Conservation (phyloP, 64 coral and sea anemone species). For the Pachyseris speciosa region DNA sequence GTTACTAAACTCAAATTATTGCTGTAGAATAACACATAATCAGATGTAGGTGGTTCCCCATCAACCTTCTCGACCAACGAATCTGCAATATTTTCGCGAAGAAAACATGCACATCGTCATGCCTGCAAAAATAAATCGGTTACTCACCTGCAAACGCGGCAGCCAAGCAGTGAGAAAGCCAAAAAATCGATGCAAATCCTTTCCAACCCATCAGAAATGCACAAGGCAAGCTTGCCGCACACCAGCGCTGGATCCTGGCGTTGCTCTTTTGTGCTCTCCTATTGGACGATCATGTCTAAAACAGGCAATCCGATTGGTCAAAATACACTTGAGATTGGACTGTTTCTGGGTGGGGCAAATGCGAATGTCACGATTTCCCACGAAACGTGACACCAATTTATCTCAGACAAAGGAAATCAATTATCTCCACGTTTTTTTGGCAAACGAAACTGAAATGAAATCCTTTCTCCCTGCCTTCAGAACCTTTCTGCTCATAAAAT, state of each 20-base stretch:
- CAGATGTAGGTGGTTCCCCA: slow-evolving; percentile 1
- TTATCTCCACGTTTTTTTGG: too few species aligned
- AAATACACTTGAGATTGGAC: neutral
- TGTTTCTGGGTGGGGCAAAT: neutral
- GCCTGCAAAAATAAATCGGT: neutral
- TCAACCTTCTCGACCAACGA: too few species aligned
- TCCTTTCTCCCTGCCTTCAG: too few species aligned
- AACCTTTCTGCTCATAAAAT: too few species aligned
- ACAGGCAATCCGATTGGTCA: slow-evolving; percentile 11
- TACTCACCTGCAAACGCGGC: neutral
- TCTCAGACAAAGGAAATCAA: neutral
- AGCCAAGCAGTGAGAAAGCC: neutral
- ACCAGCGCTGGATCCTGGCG: too few species aligned
- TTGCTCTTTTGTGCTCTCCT: too few species aligned
- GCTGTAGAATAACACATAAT: neutral
- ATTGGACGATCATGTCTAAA: neutral
- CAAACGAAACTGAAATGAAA: too few species aligned
- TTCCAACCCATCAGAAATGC: slow-evolving; percentile 3
- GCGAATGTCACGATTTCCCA: neutral
- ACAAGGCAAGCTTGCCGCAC: too few species aligned
- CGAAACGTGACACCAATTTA: neutral
- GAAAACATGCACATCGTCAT: too few species aligned
- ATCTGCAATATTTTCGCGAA: too few species aligned
- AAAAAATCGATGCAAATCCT: neutral
- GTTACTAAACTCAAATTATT: neutral